phyloP scores from a whole-genome alignment of 1,140 invertebrate species.

The Aphelinus atriplicis region DNA sequence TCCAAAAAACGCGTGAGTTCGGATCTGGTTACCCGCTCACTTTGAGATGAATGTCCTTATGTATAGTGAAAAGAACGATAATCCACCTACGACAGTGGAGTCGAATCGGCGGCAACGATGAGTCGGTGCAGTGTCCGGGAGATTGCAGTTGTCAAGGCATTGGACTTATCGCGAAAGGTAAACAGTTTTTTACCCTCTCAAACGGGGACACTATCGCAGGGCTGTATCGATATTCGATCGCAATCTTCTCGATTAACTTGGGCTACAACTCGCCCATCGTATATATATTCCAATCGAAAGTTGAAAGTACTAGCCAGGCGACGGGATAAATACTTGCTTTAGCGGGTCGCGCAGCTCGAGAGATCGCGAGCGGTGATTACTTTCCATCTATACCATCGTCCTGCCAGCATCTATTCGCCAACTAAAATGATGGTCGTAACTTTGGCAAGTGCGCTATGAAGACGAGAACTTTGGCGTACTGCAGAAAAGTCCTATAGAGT shows the following conservation, averaged over 20 bases:
- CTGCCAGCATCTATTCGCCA: too few relatives aligned
- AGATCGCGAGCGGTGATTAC: background rate
- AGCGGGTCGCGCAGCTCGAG: background rate
- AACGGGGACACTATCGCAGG: slow-evolving; percentile 12
- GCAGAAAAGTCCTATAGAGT: too few relatives aligned
- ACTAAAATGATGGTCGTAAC: too few relatives aligned
- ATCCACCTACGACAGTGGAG: background rate
- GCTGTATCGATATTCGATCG: slow-evolving; percentile 20
- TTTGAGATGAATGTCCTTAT: too few relatives aligned
- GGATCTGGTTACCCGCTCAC: too few relatives aligned
- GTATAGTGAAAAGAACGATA: background rate
- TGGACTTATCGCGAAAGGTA: slow-evolving; percentile 14
- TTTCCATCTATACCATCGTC: background rate
- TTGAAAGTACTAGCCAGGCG: slow-evolving; percentile 15
- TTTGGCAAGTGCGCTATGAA: too few relatives aligned
- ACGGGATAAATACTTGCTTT: slow-evolving; percentile 16
- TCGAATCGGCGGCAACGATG: background rate
- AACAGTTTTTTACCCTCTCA: slow-evolving; percentile 18
- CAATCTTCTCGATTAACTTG: slow-evolving; percentile 9
- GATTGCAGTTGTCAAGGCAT: slow-evolving; percentile 21
- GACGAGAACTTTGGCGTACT: too few relatives aligned
- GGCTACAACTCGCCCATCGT: background rate
- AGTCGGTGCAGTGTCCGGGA: background rate
- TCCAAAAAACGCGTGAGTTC: too few relatives aligned
- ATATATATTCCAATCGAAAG: slow-evolving; percentile 13